These are phyloP conservation scores for Phorcus lineatus DNA, from an alignment of 2,888 invertebrate genomes.

Conservation along the genomic window DNA sequence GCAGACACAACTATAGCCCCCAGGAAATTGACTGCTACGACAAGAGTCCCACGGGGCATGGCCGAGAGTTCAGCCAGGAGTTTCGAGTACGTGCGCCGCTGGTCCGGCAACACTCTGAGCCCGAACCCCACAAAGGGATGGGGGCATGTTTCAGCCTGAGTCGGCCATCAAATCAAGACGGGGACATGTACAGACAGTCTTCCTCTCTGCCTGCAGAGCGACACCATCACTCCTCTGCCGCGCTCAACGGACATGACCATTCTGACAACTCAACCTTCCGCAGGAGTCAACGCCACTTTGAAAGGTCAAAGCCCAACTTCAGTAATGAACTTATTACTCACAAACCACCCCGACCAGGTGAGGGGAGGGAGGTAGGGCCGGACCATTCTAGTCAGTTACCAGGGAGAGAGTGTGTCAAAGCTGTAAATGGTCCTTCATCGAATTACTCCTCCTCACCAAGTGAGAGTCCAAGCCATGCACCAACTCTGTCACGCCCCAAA, in stretches of 20 bases:
- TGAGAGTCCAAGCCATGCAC: not conserved
- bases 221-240: not conserved
- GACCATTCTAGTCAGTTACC: not conserved
- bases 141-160: conserved; percentile 11
- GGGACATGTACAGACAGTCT: not conserved
- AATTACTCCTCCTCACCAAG: not conserved
- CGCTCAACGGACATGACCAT: not conserved
- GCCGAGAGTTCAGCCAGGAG: not conserved
- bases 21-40: conserved; percentile 18
- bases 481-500: not conserved
- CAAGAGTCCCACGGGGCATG: conserved; percentile 16
- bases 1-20: conserved; percentile 39
- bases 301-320: not conserved
- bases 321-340: not conserved
- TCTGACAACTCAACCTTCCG: not conserved
- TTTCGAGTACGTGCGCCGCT: not conserved
- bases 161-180: not conserved
- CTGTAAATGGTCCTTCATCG: not conserved
- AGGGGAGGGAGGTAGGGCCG: not conserved
- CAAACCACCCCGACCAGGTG: not conserved
- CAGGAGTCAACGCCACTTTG: not conserved
- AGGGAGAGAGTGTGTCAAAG: not conserved
- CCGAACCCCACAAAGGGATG: not conserved
- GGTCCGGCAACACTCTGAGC: conserved; percentile 3
- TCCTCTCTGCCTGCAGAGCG: not conserved